phyloP scores from a whole-genome alignment of 2,888 invertebrate genomes.

The Diplolepis rosae region DNA sequence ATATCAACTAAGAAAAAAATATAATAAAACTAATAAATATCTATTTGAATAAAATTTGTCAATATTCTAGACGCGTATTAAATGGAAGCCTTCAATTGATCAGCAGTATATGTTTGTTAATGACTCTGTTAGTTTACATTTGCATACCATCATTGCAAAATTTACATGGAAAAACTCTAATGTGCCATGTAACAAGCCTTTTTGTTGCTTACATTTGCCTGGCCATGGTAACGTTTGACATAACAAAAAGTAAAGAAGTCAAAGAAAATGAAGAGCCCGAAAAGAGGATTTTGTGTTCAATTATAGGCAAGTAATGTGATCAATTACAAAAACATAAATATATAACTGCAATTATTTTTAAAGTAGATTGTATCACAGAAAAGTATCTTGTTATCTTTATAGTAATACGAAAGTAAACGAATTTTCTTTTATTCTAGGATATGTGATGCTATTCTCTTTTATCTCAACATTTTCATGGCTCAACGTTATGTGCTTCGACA shows the following conservation, averaged over 20 bases:
- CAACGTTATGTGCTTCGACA: slow-evolving; percentile 87
- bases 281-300: slow-evolving; percentile 36
- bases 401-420: no score
- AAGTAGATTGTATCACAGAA: no score
- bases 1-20: no score
- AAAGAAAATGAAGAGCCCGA: background rate
- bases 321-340: background rate
- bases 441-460: slow-evolving; percentile 81
- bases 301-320: slow-evolving; percentile 43
- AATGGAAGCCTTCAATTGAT: slow-evolving; percentile 71
- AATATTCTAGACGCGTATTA: slow-evolving; percentile 55
- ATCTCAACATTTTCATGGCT: slow-evolving; percentile 85
- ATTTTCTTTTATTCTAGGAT: no score
- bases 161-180: slow-evolving; percentile 83
- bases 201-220: slow-evolving; percentile 80
- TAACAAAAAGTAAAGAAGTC: slow-evolving; percentile 25
- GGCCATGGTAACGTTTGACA: slow-evolving; percentile 73
- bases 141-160: slow-evolving; percentile 81
- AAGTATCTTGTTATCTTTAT: no score
- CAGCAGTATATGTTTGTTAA: slow-evolving; percentile 80
- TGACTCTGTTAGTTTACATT: slow-evolving; percentile 81
- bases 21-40: no score
- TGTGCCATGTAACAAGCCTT: slow-evolving; percentile 81
- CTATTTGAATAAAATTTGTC: no score
- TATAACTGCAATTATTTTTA: background rate